A percentile compares a stretch with the other conserved stretches of the same genome.
Conservation (phyloP, 2,797 vertebrate genomes). For the Falco naumanni region DNA sequence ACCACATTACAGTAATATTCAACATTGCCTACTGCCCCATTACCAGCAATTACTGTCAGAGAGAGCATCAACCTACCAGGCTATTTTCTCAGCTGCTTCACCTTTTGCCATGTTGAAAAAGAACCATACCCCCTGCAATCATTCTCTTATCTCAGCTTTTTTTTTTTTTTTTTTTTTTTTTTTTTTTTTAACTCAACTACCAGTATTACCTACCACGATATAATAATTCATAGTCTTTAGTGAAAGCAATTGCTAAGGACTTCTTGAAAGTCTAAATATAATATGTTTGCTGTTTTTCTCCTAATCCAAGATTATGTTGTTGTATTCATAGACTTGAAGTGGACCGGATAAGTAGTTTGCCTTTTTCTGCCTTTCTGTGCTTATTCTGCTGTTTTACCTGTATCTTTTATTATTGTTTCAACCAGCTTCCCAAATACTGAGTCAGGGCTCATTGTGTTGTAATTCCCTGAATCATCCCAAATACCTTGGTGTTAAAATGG, state of each 20-base stretch:
- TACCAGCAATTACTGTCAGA: not conserved
- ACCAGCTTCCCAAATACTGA: not conserved
- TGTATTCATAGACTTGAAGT: not conserved
- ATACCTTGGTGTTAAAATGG: not conserved
- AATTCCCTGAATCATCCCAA: not conserved
- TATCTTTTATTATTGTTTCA: not conserved
- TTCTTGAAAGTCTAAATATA: not conserved
- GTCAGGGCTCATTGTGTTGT: not conserved
- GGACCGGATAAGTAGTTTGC: not conserved
- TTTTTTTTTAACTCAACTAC: not conserved
- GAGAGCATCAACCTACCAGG: not conserved
- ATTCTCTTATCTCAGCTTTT: not conserved
- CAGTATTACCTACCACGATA: not conserved
- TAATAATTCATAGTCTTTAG: not conserved
- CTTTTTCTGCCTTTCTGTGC: not conserved
- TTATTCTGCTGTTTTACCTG: not conserved
- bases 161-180: not conserved
- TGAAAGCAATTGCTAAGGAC: not conserved
- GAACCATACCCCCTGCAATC: fast-evolving
- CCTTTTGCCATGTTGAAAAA: not conserved
- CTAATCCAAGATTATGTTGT: not conserved
- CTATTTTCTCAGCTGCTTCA: not conserved
- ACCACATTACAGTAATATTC: not conserved
- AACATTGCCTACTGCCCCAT: not conserved
- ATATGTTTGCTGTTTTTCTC: not conserved